Base-by-base conservation (phyloP, 1,140 invertebrate genomes). In the Cylas formicarius region DNA sequence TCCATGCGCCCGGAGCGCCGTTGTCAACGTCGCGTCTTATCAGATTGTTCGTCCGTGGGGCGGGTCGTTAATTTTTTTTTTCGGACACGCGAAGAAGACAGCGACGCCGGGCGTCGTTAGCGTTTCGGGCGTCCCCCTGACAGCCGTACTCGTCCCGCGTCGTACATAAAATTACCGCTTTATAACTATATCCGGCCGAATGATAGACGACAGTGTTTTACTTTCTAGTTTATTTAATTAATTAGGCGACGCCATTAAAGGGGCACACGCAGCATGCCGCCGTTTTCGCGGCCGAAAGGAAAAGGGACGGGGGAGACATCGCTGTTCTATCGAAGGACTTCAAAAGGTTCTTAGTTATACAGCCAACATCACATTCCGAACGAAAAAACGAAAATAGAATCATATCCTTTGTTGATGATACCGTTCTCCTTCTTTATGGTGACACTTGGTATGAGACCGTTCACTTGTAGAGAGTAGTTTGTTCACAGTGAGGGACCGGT, bases 181-280 rank as follows among this genome's bases (percentile, higher is more conserved):
- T 47, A 47, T 47, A 47, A 47, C 45, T 47, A 47, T 47, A 47
- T 47, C 41, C 38, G 8, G 6, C 22, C 16, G 34, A n/a, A n/a
- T 47, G 45, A 47, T 47, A 38, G 45, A 47, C 45, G 45, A 41
- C 45, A 40, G 37, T 35, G 45, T 47, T 47, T 47, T 47, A 47
- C 37, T 47, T 47, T 40, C 45, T 34, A 47, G 45, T 47, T 47
- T 47, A 47, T 40, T 47, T 47, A 47, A 47, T 47, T 47, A 47
- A 47, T 47, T 47, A 47, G 45, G 20, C 36, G 18, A 35, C 45
- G 45, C 45, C 45, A 47, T 47, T 47, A 44, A 44, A 39, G 14
- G 21, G 19, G 34, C 22, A 34, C 29, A 43, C 7, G 23, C 11
- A 17, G 18, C 26, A 39, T 27, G 23, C 36, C 26, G 28, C 28